Evolutionary conservation across 2,113 vertebrate species (phyloP), one percentile per base, ranked within the genome.

Genomic region (Vulpes vulpes): DNA sequence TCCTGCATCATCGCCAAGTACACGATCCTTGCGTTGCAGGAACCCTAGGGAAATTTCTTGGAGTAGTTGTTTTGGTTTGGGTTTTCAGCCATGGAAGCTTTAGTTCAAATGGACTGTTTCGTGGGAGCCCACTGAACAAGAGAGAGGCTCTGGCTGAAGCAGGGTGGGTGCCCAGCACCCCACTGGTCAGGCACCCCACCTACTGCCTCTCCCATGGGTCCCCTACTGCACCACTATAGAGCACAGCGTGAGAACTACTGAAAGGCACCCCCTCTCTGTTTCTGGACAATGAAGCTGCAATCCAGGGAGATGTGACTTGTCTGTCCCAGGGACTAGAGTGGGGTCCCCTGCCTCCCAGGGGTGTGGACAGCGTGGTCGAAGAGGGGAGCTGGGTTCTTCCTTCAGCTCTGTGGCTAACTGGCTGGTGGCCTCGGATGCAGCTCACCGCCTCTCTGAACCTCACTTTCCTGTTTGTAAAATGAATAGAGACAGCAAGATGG

Each of bases 21-120:
- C 19, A 5, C 0, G 3, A 16, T 6, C 16, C 11, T 0, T 2
- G 4, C 35, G 11, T 20, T 43, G 0, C 22, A 30, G 76, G 80
- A 69, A 16, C 27, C n/a, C 38, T 64, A 0, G 60, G 10, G 30
- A 22, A 22, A 16, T 35, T 15, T n/a, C 88, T 57, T 35, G 2
- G 49, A 38, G 10, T 38, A 15, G 8, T 57, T 59, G 57, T 35
- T 69, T 94, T 38, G 32, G 25, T 76, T 89, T 71, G 20, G 3
- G 14, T 17, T 92, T 84, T 85, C 32, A 49, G 7, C 32, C 11
- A 1, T 12, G 57, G 27, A 51, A 23, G 2, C 7, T 35, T 60
- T 76, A 35, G 27, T 78, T 84, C 64, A 84, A 64, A 84, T n/a
- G 35, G 59, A 32, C 25, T 0, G 3, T 93, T 80, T 82, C n/a